Base-by-base conservation (phyloP, 2,113 vertebrate genomes). In the Amblyopsis rosae region DNA sequence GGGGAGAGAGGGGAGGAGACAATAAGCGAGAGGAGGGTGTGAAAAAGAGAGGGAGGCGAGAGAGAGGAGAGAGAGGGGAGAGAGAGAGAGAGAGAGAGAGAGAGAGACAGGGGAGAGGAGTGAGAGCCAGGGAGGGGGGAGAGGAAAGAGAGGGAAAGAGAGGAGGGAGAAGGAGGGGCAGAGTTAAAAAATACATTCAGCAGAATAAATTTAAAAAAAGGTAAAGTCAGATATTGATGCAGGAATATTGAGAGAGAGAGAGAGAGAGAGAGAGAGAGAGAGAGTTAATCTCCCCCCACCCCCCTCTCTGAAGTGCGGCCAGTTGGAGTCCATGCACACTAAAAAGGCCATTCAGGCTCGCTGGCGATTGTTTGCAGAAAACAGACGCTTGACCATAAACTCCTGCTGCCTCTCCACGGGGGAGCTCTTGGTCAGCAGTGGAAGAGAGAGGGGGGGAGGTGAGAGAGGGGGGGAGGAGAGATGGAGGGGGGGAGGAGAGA, bases 341-440 rank as follows among this genome's bases (percentile, higher is more conserved):
- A 73, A 86, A 85, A 53, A 79, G 75, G 9, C 56, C 16, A 77
- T 88, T 86, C 87, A 88, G 64, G 64, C 75, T 79, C 35, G 81
- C 84, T 82, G 75, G 75, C 54, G 77, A 89, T 87, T 90, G 86
- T 91, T 87, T 84, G 82, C 82, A 82, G 76, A 82, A 89, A 92
- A 91, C 89, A 92, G 90, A 92, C 91, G 92, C 88, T 89, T 85
- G 87, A 88, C 91, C 85, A 91, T 91, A 89, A 91, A 91, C 92
- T 91, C 87, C 83, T 82, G 75, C 79, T 82, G 19, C 19, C 19
- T 85, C 87, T 90, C 82, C 90, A 89, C 86, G 76, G 68, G 67
- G 78, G 73, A 84, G 76, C 76, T 83, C 85, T 88, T 81, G 65
- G 83, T 86, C 89, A 86, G 35, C 81, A 73, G 65, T 60, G 56